phyloP scores from a whole-genome alignment of 2,113 vertebrate species.

The Euleptes europaea region DNA sequence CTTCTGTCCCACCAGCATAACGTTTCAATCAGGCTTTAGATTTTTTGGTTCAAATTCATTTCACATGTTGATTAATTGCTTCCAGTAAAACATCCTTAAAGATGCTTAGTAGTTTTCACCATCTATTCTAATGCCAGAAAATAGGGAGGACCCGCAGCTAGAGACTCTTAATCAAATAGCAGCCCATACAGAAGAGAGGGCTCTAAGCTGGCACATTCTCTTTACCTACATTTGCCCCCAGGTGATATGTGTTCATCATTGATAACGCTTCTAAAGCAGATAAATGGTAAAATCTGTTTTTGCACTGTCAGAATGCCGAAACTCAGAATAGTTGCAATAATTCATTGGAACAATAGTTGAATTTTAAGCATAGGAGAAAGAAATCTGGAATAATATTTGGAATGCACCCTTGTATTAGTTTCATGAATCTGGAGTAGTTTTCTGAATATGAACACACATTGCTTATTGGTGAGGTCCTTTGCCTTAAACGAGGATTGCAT shows the following conservation, averaged over 20 bases:
- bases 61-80: background rate
- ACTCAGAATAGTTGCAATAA: background rate
- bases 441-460: too few species aligned
- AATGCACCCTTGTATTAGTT: background rate
- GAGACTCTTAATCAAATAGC: conserved; percentile 3
- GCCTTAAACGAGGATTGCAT: background rate
- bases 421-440: background rate
- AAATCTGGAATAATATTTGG: background rate
- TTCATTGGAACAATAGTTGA: background rate
- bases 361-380: conserved; percentile 3
- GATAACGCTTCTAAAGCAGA: background rate
- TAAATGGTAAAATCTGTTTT: background rate
- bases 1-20: too few species aligned
- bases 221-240: background rate
- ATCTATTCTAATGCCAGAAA: background rate
- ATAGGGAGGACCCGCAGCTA: conserved; percentile 7
- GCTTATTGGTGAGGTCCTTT: too few species aligned
- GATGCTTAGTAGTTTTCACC: background rate
- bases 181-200: background rate
- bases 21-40: background rate
- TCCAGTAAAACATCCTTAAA: background rate
- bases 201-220: background rate
- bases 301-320: background rate
- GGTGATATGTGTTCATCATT: background rate
- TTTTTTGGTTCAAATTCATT: background rate